Percentiles rank a stretch among this genome's conserved stretches.
phyloP scores from a whole-genome alignment of 2,113 vertebrate genomes.

The Rhinoptilus africanus region DNA sequence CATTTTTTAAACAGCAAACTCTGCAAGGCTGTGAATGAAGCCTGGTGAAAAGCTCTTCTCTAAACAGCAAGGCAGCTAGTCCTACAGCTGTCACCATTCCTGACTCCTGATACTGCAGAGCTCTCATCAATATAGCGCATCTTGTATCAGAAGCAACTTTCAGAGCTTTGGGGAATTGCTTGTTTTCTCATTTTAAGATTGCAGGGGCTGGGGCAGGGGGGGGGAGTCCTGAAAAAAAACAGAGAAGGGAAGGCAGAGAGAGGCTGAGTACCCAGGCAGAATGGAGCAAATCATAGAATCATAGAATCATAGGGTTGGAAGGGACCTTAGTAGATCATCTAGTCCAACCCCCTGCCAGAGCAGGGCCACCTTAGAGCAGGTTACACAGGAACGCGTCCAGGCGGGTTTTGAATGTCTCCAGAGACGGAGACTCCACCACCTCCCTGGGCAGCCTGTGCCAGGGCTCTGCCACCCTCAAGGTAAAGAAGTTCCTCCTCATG shows the following conservation, averaged over 20 bases:
- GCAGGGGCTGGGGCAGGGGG: neutral
- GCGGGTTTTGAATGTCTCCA: too few relatives aligned
- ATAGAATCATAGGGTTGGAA: too few relatives aligned
- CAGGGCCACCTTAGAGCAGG: too few relatives aligned
- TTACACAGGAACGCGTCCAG: too few relatives aligned
- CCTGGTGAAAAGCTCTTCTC: neutral
- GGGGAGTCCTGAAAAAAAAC: neutral
- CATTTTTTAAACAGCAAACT: neutral
- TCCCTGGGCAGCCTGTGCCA: too few relatives aligned
- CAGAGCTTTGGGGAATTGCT: neutral
- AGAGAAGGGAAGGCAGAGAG: neutral
- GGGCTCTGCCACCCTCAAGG: too few relatives aligned
- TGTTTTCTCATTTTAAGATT: neutral
- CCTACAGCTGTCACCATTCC: neutral
- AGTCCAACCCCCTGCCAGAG: too few relatives aligned
- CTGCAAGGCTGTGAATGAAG: neutral
- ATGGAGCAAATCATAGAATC: too few relatives aligned
- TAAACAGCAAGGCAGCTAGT: neutral
- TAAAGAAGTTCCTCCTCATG: too few relatives aligned
- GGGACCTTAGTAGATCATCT: too few relatives aligned
- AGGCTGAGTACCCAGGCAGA: neutral
- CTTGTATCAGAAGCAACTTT: neutral
- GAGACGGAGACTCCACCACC: too few relatives aligned
- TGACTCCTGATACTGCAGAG: neutral
- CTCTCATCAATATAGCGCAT: neutral